Conservation (phyloP, 2,888 invertebrate species). For the Lasioglossum villosulum region DNA sequence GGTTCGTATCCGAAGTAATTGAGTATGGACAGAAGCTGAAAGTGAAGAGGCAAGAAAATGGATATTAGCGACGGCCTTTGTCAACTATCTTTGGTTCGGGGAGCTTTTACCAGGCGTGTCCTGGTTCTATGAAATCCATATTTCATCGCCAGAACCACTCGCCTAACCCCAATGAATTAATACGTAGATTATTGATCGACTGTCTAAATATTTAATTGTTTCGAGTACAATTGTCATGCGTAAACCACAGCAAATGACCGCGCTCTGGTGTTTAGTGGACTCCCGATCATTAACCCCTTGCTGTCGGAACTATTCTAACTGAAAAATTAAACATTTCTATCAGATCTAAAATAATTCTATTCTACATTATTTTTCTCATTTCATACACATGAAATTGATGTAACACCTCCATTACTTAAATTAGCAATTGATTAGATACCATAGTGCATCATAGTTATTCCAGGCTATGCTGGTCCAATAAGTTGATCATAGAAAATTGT, state of each 20-base stretch:
- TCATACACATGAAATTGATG: no score
- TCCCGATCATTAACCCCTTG: background rate
- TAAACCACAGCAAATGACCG: background rate
- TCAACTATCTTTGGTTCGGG: slow-evolving; percentile 44
- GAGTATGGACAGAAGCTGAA: slow-evolving; percentile 51
- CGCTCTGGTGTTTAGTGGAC: background rate
- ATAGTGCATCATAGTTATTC: background rate
- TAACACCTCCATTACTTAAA: no score
- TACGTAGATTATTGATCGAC: slow-evolving; percentile 43
- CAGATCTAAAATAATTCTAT: no score
- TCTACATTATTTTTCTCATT: no score
- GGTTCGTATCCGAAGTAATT: slow-evolving; percentile 49
- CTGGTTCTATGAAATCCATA: slow-evolving; percentile 35
- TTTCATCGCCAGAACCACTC: slow-evolving; percentile 39
- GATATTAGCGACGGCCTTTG: slow-evolving; percentile 61
- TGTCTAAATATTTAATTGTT: slow-evolving; percentile 37
- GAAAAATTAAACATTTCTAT: no score
- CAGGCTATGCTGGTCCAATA: no score
- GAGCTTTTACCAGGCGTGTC: slow-evolving; percentile 44
- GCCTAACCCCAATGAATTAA: slow-evolving; percentile 30
- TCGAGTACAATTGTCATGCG: background rate
- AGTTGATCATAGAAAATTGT: background rate
- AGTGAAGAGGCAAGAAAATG: slow-evolving; percentile 51
- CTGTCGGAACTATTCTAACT: no score
- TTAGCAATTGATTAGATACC: no score